Conservation (phyloP, 2,888 invertebrate genomes). For the Shargacucullia verbasci region DNA sequence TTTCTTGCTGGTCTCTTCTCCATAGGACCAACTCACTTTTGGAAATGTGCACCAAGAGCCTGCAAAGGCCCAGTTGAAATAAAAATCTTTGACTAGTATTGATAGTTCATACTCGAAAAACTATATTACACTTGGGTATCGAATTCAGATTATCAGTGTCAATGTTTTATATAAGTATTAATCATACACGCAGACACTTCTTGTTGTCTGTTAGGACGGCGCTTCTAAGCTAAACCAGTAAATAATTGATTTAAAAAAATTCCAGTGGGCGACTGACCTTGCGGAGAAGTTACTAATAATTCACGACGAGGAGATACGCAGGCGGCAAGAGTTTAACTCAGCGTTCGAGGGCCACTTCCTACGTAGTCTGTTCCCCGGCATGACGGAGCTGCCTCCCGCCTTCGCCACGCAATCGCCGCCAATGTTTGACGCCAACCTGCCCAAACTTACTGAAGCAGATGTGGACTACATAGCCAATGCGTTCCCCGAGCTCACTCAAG, state of each 20-base stretch:
- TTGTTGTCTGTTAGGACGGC: too few relatives aligned
- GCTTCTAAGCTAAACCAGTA: too few relatives aligned
- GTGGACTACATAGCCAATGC: conserved; percentile 90
- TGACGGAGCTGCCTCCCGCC: conserved; percentile 95
- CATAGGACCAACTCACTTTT: too few relatives aligned
- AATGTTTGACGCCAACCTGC: conserved; percentile 92
- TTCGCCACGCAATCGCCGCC: conserved; percentile 95
- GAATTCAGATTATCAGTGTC: too few relatives aligned
- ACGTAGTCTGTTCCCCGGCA: conserved; percentile 95
- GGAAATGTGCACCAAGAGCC: too few relatives aligned
- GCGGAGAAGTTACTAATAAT: conserved; percentile 94
- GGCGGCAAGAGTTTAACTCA: conserved; percentile 93
- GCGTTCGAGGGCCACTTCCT: conserved; percentile 96
- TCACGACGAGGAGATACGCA: conserved; percentile 94
- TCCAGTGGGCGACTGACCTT: conserved; percentile 95
- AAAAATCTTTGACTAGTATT: too few relatives aligned
- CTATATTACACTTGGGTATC: too few relatives aligned
- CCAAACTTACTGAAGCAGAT: conserved; percentile 90
- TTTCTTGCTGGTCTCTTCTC: too few relatives aligned
- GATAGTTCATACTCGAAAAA: too few relatives aligned
- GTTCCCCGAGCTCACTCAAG: conserved; percentile 91
- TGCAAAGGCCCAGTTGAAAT: too few relatives aligned
- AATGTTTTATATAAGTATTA: too few relatives aligned
- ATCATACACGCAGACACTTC: too few relatives aligned
- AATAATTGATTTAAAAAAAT: conserved; percentile 9